Evolutionary conservation across 2,888 invertebrate genomes (phyloP), one percentile per base, ranked within the genome.

Genomic region (Lepidochitona cinerea): DNA sequence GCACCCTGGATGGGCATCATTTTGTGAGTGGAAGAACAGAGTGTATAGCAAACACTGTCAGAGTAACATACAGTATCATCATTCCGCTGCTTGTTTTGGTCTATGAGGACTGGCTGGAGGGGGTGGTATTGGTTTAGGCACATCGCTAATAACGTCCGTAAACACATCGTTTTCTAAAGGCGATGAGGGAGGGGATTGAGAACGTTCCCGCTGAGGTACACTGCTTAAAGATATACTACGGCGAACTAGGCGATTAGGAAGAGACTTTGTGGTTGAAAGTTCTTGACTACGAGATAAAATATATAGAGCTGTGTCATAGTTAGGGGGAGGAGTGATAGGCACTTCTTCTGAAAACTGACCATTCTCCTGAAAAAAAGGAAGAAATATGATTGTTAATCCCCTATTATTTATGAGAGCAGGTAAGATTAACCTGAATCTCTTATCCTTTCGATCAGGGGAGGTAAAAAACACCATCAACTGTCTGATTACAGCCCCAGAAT

Each of bases 271-370:
- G 3, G 36, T 14, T 23, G 37, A 18, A 26, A 37, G 37, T 66
- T 87, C 86, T 37, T 83, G 83, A 59, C 86, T 86, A 71, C 81
- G 77, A 23, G 86, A 85, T 35, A 87, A 71, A 33, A 87, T 84
- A 37, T 81, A 72, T 52, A 87, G 74, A 1, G 86, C 87, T 72
- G 83, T 75, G 53, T 85, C 84, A 73, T 87, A 87, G 75, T 85
- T 87, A 29, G 87, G 87, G 1, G 87, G 87, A 2, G 87, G 87
- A 12, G 87, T 87, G 68, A 83, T 78, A 1, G 83, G 81, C 9
- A 82, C 81, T 35, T 84, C 84, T 14, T 74, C 79, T 32, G 70
- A 37, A 23, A 59, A 12, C 32, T 29, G 59, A 29, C 59, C 59
- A 32, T 59, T 59, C 23, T 7, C 59, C 59, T 59, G 59, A 4